phyloP scores from a whole-genome alignment of 2,888 invertebrate genomes.

The Tipula confusa region DNA sequence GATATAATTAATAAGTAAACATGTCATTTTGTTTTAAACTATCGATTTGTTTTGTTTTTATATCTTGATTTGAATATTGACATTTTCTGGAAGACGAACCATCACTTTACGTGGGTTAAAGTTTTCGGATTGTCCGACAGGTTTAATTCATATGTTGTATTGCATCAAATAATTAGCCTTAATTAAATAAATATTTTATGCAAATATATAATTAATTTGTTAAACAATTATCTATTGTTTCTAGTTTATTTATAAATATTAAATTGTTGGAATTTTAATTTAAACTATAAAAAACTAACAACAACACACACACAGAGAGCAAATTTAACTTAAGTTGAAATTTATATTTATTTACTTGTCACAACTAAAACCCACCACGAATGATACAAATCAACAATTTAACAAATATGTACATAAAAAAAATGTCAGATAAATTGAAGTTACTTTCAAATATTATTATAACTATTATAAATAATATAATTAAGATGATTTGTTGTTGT shows the following conservation, averaged over 20 bases:
- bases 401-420: background rate
- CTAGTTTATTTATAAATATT: background rate
- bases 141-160: too few relatives aligned
- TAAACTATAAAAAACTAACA: background rate
- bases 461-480: background rate
- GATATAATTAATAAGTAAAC: background rate
- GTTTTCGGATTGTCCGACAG: too few relatives aligned
- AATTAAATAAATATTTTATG: too few relatives aligned
- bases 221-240: background rate
- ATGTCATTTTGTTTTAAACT: background rate
- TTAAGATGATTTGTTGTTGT: slow-evolving; percentile 25
- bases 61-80: background rate
- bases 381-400: slow-evolving; percentile 25
- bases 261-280: background rate
- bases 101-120: too few relatives aligned
- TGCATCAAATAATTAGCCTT: too few relatives aligned
- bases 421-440: slow-evolving; percentile 16
- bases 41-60: background rate
- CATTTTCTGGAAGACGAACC: too few relatives aligned
- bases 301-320: background rate
- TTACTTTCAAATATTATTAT: slow-evolving; percentile 21
- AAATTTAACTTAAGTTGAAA: background rate
- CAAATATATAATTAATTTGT: background rate
- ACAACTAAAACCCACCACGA: slow-evolving; percentile 6
- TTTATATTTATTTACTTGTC: slow-evolving; percentile 9